These are phyloP conservation scores for Disparrhopalites patrizii DNA, from an alignment of 2,888 invertebrate species.

Conservation along the genomic window DNA sequence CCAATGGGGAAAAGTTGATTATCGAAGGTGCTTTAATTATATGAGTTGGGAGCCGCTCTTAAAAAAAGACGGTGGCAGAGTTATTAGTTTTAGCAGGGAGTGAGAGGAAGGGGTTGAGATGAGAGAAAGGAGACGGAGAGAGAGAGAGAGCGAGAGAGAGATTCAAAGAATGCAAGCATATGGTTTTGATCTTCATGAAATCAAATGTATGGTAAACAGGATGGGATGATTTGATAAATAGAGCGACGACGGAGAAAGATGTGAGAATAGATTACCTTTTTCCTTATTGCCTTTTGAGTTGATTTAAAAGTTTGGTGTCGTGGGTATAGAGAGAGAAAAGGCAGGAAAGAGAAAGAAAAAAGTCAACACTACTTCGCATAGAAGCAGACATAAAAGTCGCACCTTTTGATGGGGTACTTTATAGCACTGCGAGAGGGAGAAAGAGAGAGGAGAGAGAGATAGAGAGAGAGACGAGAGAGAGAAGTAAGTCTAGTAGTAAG, in stretches of 20 bases:
- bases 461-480: constrained; percentile 8
- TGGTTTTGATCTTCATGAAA: not conserved
- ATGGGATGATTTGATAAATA: constrained; percentile 24
- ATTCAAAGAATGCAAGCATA: too few relatives aligned
- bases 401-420: not conserved
- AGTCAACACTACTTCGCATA: not conserved
- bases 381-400: too few relatives aligned
- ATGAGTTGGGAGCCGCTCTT: too few relatives aligned
- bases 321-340: too few relatives aligned
- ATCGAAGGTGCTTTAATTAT: too few relatives aligned
- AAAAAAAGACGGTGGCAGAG: too few relatives aligned
- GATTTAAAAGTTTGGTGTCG: constrained; percentile 21
- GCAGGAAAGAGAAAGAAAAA: too few relatives aligned
- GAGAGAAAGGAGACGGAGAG: not conserved
- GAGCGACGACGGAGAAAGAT: constrained; percentile 13
- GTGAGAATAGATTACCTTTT: constrained; percentile 26
- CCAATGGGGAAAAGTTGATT: too few relatives aligned
- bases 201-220: constrained; percentile 14
- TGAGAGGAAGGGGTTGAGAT: not conserved
- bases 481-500: too few relatives aligned
- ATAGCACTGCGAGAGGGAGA: not conserved
- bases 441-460: constrained; percentile 20
- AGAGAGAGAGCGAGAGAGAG: not conserved
- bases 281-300: constrained; percentile 28
- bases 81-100: not conserved